Conservation (phyloP, 2,888 invertebrate genomes). For the Lycophotia porphyrea region DNA sequence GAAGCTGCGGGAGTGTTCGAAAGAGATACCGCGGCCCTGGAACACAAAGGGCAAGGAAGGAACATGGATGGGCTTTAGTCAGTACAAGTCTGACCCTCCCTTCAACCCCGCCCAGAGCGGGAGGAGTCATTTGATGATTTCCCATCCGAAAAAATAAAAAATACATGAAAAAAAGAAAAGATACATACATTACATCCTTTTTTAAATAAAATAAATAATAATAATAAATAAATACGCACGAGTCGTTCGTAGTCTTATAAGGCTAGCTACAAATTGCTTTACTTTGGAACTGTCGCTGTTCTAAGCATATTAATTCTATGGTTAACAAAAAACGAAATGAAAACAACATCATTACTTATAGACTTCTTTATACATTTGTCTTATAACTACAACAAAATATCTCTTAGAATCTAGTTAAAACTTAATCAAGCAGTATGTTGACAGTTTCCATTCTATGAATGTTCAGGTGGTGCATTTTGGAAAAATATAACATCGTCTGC, state of each 20-base stretch:
- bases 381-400: constrained; percentile 52
- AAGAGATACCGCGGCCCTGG: no score
- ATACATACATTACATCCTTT: not conserved
- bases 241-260: no score
- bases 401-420: constrained; percentile 69
- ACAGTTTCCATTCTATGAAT: constrained; percentile 44
- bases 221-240: not conserved
- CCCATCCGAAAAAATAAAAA: no score
- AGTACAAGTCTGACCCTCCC: no score
- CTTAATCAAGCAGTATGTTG: constrained; percentile 34
- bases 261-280: not conserved
- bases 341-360: not conserved
- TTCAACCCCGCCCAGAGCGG: no score
- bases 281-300: not conserved
- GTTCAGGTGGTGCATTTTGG: constrained; percentile 81
- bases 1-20: no score
- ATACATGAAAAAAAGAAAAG: no score
- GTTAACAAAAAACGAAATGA: not conserved
- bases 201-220: no score
- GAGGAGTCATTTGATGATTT: no score
- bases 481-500: constrained; percentile 97
- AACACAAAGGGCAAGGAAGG: no score
- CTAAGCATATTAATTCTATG: no score
- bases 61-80: no score
- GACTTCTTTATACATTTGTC: constrained; percentile 29